Evolutionary conservation across 2,113 vertebrate genomes (phyloP).

Genomic region (Pitta sordida): DNA sequence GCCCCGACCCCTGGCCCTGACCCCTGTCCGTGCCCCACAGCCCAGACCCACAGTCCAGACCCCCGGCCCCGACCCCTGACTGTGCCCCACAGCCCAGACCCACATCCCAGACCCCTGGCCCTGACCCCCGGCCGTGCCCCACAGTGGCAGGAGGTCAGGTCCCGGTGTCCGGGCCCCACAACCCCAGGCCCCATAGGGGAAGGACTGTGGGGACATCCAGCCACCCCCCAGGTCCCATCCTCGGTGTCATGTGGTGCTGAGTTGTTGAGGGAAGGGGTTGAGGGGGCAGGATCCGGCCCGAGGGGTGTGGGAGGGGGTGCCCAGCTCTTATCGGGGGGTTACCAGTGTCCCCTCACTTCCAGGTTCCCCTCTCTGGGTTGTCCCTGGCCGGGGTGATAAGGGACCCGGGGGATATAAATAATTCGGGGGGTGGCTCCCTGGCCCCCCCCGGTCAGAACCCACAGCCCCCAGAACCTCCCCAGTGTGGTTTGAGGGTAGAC

Average conservation of each 20-base stretch:
- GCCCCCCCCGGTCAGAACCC: neutral
- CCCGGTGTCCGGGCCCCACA: neutral
- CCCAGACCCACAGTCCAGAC: no score
- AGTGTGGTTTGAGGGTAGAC: neutral
- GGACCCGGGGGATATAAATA: neutral
- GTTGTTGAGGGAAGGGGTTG: neutral
- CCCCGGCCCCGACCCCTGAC: no score
- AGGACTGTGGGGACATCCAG: neutral
- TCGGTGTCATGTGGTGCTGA: neutral
- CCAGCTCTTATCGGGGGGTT: neutral
- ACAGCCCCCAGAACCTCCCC: neutral
- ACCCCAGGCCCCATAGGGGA: neutral
- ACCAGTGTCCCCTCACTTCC: neutral
- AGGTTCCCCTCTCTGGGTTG: neutral
- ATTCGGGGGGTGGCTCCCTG: neutral
- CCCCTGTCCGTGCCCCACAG: neutral
- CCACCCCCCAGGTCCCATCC: no score
- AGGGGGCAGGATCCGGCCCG: neutral
- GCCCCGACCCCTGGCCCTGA: neutral
- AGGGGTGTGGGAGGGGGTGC: neutral
- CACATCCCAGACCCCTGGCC: neutral
- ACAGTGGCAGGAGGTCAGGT: no score
- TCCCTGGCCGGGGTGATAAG: neutral
- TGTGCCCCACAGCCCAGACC: no score
- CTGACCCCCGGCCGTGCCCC: neutral